A percentile compares a stretch with the other conserved stretches of the same genome.
Conservation (phyloP, 2,113 vertebrate genomes). For the Rhabdomys dilectus region DNA sequence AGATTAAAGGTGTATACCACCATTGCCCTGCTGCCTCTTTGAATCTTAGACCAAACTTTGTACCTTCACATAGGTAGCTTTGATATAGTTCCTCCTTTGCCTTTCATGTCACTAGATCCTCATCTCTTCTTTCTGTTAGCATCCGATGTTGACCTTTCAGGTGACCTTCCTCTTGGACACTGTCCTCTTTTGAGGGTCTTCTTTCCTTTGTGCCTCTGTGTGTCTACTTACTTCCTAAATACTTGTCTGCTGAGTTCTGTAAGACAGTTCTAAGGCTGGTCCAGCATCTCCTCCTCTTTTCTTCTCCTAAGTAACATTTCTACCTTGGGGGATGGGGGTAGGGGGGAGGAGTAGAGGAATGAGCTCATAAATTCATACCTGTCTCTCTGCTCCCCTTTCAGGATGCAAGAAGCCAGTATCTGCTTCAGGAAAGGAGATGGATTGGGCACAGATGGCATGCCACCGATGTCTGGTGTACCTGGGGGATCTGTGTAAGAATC, state of each 20-base stretch:
- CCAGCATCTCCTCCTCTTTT: not conserved
- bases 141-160: not conserved
- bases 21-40: not conserved
- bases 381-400: slow-evolving; percentile 63
- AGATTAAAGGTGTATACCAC: not conserved
- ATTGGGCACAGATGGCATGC: slow-evolving; percentile 99
- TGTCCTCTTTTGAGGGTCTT: not conserved
- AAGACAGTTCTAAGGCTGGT: not conserved
- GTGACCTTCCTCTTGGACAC: not conserved
- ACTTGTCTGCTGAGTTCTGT: not conserved
- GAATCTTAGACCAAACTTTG: not conserved
- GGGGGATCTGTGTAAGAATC: slow-evolving; percentile 95
- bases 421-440: slow-evolving; percentile 97
- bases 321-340: not conserved
- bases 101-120: not conserved
- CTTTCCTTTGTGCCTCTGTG: not conserved
- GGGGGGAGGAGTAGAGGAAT: not conserved
- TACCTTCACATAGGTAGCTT: not conserved
- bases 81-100: not conserved
- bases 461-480: slow-evolving; percentile 98
- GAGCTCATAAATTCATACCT: not conserved
- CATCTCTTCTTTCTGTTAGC: not conserved
- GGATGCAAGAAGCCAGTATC: slow-evolving; percentile 96
- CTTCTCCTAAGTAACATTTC: not conserved
- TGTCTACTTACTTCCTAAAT: not conserved